Percentiles rank a stretch among this genome's conserved stretches.
These are phyloP conservation scores for Encarsia formosa DNA, from an alignment of 2,888 invertebrate genomes.

Conservation along the genomic window DNA sequence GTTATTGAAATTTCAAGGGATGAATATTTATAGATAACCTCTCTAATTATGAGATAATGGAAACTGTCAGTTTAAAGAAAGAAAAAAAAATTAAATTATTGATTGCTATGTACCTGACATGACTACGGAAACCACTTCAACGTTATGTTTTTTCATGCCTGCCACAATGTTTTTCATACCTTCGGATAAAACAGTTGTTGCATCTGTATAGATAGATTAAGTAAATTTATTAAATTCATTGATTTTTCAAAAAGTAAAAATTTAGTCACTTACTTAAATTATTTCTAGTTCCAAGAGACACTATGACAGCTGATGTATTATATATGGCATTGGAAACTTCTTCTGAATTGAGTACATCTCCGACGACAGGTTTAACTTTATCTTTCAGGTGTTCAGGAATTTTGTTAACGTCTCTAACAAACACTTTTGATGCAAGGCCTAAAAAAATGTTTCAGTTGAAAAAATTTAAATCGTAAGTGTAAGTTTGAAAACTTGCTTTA, in stretches of 20 bases:
- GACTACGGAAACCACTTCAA: constrained; percentile 70
- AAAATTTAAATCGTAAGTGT: too few relatives aligned
- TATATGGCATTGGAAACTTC: constrained; percentile 69
- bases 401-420: constrained; percentile 70
- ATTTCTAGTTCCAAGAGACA: constrained; percentile 75
- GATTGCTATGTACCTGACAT: constrained; percentile 56
- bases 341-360: constrained; percentile 69
- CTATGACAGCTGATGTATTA: constrained; percentile 69
- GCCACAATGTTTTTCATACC: constrained; percentile 75
- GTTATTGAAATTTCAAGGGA: too few relatives aligned
- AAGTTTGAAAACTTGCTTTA: too few relatives aligned
- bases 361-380: constrained; percentile 68
- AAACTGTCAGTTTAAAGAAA: not conserved
- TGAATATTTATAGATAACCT: too few relatives aligned
- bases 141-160: constrained; percentile 69
- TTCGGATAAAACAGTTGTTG: constrained; percentile 74
- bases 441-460: too few relatives aligned
- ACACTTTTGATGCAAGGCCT: constrained; percentile 69
- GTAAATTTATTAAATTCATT: too few relatives aligned
- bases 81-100: not conserved
- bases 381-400: constrained; percentile 64
- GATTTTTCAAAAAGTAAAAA: too few relatives aligned
- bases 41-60: too few relatives aligned
- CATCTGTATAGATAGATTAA: constrained; percentile 49
- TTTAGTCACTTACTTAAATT: constrained; percentile 57